Evolutionary conservation across 2,113 vertebrate species (phyloP), one percentile per base, ranked within the genome.

Genomic region (Microtus montanus): DNA sequence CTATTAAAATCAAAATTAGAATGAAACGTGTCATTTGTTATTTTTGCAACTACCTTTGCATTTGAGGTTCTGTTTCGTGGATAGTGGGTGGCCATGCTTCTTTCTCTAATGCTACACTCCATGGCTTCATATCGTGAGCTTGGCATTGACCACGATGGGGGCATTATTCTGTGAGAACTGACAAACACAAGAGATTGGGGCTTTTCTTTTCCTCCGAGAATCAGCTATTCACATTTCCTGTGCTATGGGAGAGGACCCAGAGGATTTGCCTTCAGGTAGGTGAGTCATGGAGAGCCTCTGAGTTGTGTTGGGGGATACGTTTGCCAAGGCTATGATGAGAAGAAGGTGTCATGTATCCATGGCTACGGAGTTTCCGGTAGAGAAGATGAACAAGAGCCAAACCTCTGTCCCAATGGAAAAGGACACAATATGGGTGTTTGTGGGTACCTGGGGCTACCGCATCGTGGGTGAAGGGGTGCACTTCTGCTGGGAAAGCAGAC

Each of bases 1-100:
- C 58, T 49, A 49, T 95, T 30, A 74, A 95, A 93, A 92, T 90
- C 58, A 58, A 58, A 58, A 58, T 58, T 20, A 58, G 20, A 58
- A 20, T 24, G 52, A 64, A 87, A 87, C 15, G 6, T 26, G 7
- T 85, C 19, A 47, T 1, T 1, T 58, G 84, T 49, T 83, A 44
- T 78, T 91, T 90, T 89, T 74, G 66, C 68, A 44, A 47, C 47
- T 63, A 3, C 38, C n/a, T 78, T 26, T 61, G 30, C 6, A 13
- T n/a, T 86, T 15, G 35, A 93, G 30, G 10, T 47, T 68, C 8
- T 44, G 6, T 44, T 14, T 0, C 1, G 19, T 75, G 77, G 28
- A 61, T 49, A 3, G 12, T 5, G 5, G 1, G 7, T 84, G 20
- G 11, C 78, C 7, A 1, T 14, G 64, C 17, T 28, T 94, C 54